phyloP scores from a whole-genome alignment of 2,113 vertebrate species.

The Vidua macroura region DNA sequence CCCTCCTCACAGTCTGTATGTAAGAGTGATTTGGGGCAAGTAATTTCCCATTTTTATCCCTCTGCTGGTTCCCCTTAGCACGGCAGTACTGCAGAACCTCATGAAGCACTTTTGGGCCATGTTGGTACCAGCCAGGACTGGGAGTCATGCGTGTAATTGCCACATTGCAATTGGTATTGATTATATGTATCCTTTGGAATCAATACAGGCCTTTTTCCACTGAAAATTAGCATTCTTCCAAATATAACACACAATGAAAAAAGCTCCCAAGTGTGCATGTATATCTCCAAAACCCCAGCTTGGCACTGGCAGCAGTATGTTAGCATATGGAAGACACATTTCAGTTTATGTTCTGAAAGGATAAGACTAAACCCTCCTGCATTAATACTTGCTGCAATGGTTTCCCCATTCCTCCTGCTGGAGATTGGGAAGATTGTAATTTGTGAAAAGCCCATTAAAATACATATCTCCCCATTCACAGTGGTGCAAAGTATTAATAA shows the following conservation, averaged over 20 bases:
- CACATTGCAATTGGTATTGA: neutral
- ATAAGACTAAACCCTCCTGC: neutral
- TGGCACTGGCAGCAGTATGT: neutral
- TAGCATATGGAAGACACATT: neutral
- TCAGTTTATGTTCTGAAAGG: neutral
- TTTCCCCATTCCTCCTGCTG: neutral
- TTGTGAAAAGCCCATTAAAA: neutral
- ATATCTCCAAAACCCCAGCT: neutral
- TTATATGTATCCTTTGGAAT: neutral
- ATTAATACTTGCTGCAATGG: neutral
- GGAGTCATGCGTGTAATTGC: neutral
- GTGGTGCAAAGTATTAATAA: neutral
- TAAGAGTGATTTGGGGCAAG: neutral
- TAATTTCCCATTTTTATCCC: neutral
- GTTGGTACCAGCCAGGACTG: neutral
- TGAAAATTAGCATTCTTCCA: neutral
- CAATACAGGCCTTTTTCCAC: neutral
- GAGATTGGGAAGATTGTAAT: neutral
- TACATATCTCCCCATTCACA: neutral
- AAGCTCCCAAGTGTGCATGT: neutral
- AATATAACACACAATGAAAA: neutral
- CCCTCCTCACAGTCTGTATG: neutral
- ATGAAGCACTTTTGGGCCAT: neutral
- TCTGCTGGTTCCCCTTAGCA: neutral
- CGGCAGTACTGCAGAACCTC: neutral